These are phyloP conservation scores for Cassiopea xamachana DNA, from an alignment of 30 jellyfish, hydroid and myxozoan genomes.

Conservation along the genomic window DNA sequence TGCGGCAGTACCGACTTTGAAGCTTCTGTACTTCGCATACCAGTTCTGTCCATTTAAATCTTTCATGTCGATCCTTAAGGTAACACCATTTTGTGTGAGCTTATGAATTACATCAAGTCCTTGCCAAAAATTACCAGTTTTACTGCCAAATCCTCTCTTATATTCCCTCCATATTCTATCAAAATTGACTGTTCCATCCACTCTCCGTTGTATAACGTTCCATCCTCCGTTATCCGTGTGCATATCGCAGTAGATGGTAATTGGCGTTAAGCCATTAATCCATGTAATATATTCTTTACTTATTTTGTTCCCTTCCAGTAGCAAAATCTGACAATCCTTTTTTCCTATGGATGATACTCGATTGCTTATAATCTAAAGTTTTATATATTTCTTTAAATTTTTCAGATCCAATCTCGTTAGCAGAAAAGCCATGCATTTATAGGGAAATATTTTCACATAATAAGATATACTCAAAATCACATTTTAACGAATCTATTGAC, in stretches of 20 bases:
- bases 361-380: background rate
- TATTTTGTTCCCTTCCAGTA: slow-evolving; percentile 10
- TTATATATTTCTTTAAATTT: no score
- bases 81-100: background rate
- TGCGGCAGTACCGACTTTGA: slow-evolving; percentile 6
- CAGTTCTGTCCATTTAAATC: slow-evolving; percentile 16
- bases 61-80: slow-evolving; percentile 4
- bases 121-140: slow-evolving; percentile 14
- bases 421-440: no score
- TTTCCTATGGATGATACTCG: background rate
- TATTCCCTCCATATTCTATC: slow-evolving; percentile 15
- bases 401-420: background rate
- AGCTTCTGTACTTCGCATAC: slow-evolving; percentile 11
- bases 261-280: slow-evolving; percentile 22
- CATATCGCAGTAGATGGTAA: slow-evolving; percentile 16
- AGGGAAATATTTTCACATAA: no score
- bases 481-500: no score
- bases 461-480: no score
- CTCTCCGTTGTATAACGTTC: slow-evolving; percentile 28
- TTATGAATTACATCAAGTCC: slow-evolving; percentile 24
- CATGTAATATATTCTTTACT: slow-evolving; percentile 1
- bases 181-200: slow-evolving; percentile 18
- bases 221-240: slow-evolving; percentile 27
- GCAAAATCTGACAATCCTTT: background rate
- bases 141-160: slow-evolving; percentile 20